Evolutionary conservation across 2,888 invertebrate genomes (phyloP).

Genomic region (Tridacna crocea): DNA sequence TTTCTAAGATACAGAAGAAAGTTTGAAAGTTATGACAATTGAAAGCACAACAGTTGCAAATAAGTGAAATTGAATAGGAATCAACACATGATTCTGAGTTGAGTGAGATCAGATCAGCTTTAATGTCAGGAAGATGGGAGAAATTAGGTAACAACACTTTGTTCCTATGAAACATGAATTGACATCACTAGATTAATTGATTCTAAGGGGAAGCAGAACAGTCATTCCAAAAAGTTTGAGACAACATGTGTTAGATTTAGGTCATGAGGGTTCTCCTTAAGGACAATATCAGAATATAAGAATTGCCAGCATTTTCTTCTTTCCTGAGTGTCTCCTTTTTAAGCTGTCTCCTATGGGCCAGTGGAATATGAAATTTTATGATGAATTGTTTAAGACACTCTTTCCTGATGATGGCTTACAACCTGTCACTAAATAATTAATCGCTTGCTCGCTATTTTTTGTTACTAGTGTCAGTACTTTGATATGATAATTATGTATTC

Average conservation of each 20-base stretch:
- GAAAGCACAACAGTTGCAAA: conserved; percentile 47
- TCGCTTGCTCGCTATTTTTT: no score
- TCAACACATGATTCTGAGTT: no score
- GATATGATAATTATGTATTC: no score
- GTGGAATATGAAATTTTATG: no score
- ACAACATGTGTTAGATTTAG: not conserved
- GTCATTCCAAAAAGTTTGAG: not conserved
- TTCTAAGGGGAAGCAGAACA: conserved; percentile 23
- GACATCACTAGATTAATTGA: conserved; percentile 17
- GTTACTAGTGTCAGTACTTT: no score
- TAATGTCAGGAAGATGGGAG: conserved; percentile 27
- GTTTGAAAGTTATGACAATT: conserved; percentile 37
- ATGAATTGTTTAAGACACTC: no score
- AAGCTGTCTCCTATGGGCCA: no score
- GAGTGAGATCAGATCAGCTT: conserved; percentile 18
- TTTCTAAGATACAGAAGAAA: conserved; percentile 1
- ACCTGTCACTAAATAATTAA: no score
- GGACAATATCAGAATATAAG: no score
- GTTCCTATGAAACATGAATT: conserved; percentile 29
- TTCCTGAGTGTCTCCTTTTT: no score
- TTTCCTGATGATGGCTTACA: no score
- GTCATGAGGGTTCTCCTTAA: conserved; percentile 27
- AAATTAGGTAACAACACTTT: conserved; percentile 14
- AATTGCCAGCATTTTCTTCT: no score
- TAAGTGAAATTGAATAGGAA: conserved; percentile 50